phyloP scores from a whole-genome alignment of 2,113 vertebrate genomes.

The Gobiocypris rarus region DNA sequence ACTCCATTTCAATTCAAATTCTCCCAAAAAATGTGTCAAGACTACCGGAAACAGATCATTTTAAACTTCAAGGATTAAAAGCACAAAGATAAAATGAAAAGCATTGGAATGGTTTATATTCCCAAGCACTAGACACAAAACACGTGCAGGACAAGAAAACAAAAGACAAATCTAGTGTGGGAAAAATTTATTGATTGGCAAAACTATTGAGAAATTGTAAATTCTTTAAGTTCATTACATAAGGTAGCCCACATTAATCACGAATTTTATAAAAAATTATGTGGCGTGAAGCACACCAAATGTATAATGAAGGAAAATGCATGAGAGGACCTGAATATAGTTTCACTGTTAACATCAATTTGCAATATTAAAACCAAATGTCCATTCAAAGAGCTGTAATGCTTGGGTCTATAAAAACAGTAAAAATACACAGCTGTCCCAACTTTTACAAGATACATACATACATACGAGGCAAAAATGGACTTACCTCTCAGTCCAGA shows the following conservation, averaged over 20 bases:
- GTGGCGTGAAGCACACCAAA: not conserved
- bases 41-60: too few relatives aligned
- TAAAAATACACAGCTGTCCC: not conserved
- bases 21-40: not conserved
- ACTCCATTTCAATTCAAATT: not conserved
- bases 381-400: not conserved
- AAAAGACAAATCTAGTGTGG: not conserved
- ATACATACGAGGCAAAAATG: not conserved
- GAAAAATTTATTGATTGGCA: conserved; percentile 5
- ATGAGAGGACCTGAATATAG: too few relatives aligned
- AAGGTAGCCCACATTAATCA: not conserved
- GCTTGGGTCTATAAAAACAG: not conserved
- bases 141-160: not conserved
- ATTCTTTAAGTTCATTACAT: not conserved
- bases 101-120: not conserved
- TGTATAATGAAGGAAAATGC: not conserved
- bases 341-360: not conserved
- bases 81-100: not conserved
- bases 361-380: not conserved
- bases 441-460: not conserved
- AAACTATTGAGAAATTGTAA: not conserved
- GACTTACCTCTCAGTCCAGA: conserved; percentile 33
- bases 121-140: not conserved
- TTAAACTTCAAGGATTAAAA: too few relatives aligned
- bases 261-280: not conserved